Percentiles rank a stretch among this genome's conserved stretches.
Conservation (phyloP, 1,140 invertebrate species). For the Saccostrea echinata region DNA sequence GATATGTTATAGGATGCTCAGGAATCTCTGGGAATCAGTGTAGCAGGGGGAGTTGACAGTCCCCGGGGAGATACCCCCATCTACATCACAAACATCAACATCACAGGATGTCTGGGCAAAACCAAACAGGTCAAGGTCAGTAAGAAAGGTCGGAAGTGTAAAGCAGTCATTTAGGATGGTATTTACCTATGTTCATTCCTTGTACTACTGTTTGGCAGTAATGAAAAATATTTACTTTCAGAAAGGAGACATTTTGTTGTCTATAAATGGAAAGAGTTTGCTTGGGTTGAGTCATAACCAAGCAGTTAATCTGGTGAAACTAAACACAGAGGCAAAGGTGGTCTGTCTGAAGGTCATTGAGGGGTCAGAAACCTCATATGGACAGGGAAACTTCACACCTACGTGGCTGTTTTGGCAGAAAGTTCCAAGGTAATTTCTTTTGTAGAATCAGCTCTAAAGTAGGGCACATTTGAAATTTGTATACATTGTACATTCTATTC, state of each 20-base stretch:
- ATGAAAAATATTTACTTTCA: slow-evolving; percentile 58
- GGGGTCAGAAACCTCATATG: slow-evolving; percentile 80
- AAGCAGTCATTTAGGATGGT: no score
- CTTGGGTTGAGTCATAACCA: slow-evolving; percentile 81
- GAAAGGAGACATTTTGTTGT: slow-evolving; percentile 82
- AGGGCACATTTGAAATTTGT: neutral
- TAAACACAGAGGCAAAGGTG: slow-evolving; percentile 76
- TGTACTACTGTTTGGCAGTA: no score
- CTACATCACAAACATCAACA: slow-evolving; percentile 82
- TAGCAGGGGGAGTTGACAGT: slow-evolving; percentile 81
- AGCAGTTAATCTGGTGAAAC: slow-evolving; percentile 80
- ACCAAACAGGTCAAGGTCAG: slow-evolving; percentile 71
- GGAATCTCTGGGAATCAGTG: slow-evolving; percentile 82
- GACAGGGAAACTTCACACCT: slow-evolving; percentile 80
- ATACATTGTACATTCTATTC: neutral
- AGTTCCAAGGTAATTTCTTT: slow-evolving; percentile 77
- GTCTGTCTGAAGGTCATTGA: slow-evolving; percentile 80
- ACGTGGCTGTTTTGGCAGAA: slow-evolving; percentile 83
- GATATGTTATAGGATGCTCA: slow-evolving; percentile 68
- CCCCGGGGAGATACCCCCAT: slow-evolving; percentile 82
- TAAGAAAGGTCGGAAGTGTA: no score
- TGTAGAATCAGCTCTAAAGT: neutral
- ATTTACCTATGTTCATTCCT: no score
- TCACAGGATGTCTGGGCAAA: slow-evolving; percentile 80
- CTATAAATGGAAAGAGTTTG: slow-evolving; percentile 80